A percentile compares a stretch with the other conserved stretches of the same genome.
These are phyloP conservation scores for Anoplolepis gracilipes DNA, from an alignment of 1,140 invertebrate species.

Conservation along the genomic window DNA sequence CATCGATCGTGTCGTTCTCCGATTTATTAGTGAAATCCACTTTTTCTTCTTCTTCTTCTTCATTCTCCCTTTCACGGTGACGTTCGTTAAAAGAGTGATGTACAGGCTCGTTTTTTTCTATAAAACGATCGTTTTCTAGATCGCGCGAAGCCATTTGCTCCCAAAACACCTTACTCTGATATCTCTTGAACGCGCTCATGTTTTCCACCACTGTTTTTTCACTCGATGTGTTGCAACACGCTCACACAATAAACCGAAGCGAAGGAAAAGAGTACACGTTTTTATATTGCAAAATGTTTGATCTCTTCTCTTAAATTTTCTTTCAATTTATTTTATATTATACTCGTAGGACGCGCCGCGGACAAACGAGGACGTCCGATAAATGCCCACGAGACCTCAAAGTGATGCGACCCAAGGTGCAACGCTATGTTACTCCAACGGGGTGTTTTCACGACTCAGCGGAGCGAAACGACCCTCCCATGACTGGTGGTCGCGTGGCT, in stretches of 20 bases:
- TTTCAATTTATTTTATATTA: neutral
- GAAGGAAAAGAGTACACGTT: neutral
- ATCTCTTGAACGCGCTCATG: constrained; percentile 82
- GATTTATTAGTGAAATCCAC: constrained; percentile 40
- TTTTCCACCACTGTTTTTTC: constrained; percentile 47
- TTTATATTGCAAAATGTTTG: neutral
- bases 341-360: neutral
- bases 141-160: constrained; percentile 80
- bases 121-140: constrained; percentile 51
- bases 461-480: constrained; percentile 77
- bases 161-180: constrained; percentile 83
- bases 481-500: constrained; percentile 76
- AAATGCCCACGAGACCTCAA: constrained; percentile 8
- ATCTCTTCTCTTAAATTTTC: neutral
- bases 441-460: constrained; percentile 76
- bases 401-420: constrained; percentile 25
- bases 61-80: neutral
- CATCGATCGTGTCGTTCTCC: constrained; percentile 67
- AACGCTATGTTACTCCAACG: constrained; percentile 31
- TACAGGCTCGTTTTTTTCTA: constrained; percentile 9
- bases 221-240: constrained; percentile 11
- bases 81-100: neutral
- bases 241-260: neutral
- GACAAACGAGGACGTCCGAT: constrained; percentile 10
- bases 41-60: constrained; percentile 64